Evolutionary conservation across 53 echinoderm and acorn worm genomes (phyloP), one percentile per base, ranked within the genome.

Genomic region (Hippasteria phrygiana): DNA sequence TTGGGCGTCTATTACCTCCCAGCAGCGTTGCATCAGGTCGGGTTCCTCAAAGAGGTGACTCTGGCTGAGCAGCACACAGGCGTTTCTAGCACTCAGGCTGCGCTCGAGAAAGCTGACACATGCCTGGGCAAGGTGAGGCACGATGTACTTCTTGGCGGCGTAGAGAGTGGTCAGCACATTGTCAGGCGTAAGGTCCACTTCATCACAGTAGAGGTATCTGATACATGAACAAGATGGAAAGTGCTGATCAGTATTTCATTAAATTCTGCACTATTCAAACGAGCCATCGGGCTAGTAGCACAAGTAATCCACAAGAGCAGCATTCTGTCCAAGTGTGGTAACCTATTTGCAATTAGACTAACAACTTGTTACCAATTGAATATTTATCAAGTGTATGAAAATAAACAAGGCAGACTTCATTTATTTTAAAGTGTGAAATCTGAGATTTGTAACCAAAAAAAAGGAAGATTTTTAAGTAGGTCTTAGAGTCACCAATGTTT

Each of bases 171-270:
- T 87, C 75, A 97, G 76, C 13, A 97, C 98, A 75, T 95, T 95
- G 87, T 97, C 98, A 43, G 95, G 94, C 22, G 92, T 95, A 22
- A 97, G 70, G 89, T 97, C 98, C 20, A 95, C 94, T 48, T 97
- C 98, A 88, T 97, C 98, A 88, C 94, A 95, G 88, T 97, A 97
- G 73, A 97, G 73, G 90, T 97, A 97, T 75, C 98, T 97, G 93
- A 1, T 31, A 24, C n/a, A 59, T n/a, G 20, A 51, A 20, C 51
- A 14, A 51, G 2, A 17, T 13, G 2, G 3, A 59, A 59, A 24
- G 59, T 24, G 26, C n/a, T 9, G 7, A 45, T 45, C 46, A 45
- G 5, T 45, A 7, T n/a, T n/a, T n/a, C n/a, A n/a, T n/a, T n/a
- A n/a, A n/a, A n/a, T n/a, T n/a, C n/a, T n/a, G n/a, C n/a, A n/a